Conservation (phyloP, 2,113 vertebrate genomes). For the Scomber colias region DNA sequence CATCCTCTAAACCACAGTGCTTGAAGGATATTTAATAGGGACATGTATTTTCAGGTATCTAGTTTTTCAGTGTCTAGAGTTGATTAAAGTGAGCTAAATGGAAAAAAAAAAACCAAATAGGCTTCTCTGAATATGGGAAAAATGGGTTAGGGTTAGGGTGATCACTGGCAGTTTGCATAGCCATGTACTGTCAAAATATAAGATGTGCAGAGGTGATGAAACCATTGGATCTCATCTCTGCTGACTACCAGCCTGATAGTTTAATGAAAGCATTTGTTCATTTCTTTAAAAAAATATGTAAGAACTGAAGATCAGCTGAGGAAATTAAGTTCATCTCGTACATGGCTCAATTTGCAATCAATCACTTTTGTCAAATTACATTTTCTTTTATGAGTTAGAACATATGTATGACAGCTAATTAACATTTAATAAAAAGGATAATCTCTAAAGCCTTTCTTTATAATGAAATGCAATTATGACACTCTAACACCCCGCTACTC, state of each 20-base stretch:
- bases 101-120: neutral
- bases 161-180: neutral
- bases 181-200: neutral
- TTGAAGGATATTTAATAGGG: neutral
- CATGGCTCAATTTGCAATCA: conserved; percentile 36
- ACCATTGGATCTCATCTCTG: neutral
- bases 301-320: conserved; percentile 35
- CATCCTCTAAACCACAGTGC: neutral
- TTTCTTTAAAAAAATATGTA: conserved; percentile 42
- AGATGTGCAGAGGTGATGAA: neutral
- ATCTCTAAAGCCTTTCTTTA: conserved; percentile 29
- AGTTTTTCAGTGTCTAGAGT: neutral
- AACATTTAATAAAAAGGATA: conserved; percentile 61
- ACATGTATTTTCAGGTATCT: neutral
- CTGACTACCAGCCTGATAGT: conserved; percentile 20
- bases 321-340: conserved; percentile 41
- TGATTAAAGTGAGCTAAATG: neutral
- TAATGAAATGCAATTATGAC: conserved; percentile 30
- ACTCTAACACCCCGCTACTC: neutral
- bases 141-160: too few relatives aligned
- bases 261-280: conserved; percentile 48
- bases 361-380: conserved; percentile 22
- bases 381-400: conserved; percentile 26
- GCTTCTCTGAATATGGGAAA: neutral
- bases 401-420: conserved; percentile 65